Evolutionary conservation across 2,797 vertebrate genomes (phyloP).

Genomic region (Parotocinclus haroldoi): DNA sequence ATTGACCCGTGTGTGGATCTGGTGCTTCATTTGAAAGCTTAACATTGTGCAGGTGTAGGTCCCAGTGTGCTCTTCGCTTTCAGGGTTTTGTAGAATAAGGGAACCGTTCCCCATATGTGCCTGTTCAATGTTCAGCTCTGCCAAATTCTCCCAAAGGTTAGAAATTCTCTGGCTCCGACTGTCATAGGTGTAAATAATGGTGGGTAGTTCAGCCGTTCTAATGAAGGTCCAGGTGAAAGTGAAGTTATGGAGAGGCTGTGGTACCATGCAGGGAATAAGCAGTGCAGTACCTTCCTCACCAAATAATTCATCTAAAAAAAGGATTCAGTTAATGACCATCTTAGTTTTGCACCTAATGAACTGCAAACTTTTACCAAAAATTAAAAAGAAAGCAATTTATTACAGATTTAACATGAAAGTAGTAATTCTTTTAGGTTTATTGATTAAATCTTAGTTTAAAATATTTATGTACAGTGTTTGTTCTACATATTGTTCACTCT

Average conservation of each 20-base stretch:
- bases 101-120: slow-evolving; percentile 66
- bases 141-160: slow-evolving; percentile 65
- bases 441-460: background rate
- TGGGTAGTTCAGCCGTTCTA: slow-evolving; percentile 47
- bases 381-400: background rate
- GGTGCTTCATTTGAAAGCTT: slow-evolving; percentile 61
- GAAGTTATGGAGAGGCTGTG: slow-evolving; percentile 64
- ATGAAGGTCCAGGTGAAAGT: slow-evolving; percentile 70
- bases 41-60: slow-evolving; percentile 67
- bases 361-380: background rate
- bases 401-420: too few species aligned
- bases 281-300: slow-evolving; percentile 58
- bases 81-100: slow-evolving; percentile 60
- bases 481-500: background rate
- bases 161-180: slow-evolving; percentile 55
- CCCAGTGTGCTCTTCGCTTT: slow-evolving; percentile 62
- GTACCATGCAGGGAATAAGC: slow-evolving; percentile 65
- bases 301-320: slow-evolving; percentile 39
- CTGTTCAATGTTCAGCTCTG: slow-evolving; percentile 61
- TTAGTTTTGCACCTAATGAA: background rate
- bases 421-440: too few species aligned
- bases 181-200: slow-evolving; percentile 67
- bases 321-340: background rate
- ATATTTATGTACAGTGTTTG: background rate
- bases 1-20: slow-evolving; percentile 64